Conservation (phyloP, 2,797 vertebrate genomes). For the Sphenodon punctatus region DNA sequence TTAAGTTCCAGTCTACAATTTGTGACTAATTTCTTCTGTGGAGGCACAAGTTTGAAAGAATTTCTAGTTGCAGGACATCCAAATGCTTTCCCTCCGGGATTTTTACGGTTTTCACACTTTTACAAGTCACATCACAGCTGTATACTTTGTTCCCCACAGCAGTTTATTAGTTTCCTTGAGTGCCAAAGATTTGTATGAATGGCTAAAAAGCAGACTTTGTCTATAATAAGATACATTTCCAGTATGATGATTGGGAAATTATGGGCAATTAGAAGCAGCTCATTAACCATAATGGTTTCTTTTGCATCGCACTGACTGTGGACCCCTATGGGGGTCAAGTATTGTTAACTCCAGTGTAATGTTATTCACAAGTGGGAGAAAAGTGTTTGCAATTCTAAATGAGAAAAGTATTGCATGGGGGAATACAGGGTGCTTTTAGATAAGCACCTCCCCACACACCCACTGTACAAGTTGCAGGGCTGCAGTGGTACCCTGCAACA, state of each 20-base stretch:
- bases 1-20: background rate
- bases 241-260: conserved; percentile 35
- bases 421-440: too few species aligned
- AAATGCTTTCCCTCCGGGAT: background rate
- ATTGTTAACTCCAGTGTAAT: conserved; percentile 33
- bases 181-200: conserved; percentile 21
- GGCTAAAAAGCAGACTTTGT: conserved; percentile 47
- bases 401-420: background rate
- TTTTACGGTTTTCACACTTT: background rate
- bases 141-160: conserved; percentile 1
- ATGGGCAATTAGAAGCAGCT: conserved; percentile 64
- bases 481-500: too few species aligned
- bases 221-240: conserved; percentile 43
- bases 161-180: conserved; percentile 25
- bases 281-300: conserved; percentile 64
- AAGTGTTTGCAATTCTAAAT: background rate
- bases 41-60: conserved; percentile 8
- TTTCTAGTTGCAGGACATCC: background rate
- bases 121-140: background rate
- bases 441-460: too few species aligned
- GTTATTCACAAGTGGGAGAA: conserved; percentile 38
- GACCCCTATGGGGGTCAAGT: conserved; percentile 16
- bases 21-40: background rate
- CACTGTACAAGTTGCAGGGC: too few species aligned
- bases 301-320: conserved; percentile 15